Base-by-base conservation (phyloP, 2,888 invertebrate genomes). In the Cephus runcator region DNA sequence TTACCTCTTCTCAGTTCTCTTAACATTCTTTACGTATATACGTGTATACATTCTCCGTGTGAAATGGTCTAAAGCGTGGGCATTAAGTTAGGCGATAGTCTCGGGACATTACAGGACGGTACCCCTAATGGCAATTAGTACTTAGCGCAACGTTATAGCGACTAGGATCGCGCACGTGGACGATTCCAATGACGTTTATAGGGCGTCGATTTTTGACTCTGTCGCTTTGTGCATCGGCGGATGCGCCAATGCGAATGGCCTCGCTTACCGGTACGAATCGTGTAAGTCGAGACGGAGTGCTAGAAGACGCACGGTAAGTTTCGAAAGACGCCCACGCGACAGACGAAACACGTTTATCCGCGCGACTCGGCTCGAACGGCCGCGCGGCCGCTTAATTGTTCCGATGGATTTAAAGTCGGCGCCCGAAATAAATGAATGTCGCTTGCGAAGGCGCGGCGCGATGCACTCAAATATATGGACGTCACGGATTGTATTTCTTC, bases 401-500 rank as follows among this genome's bases (percentile, higher is more conserved):
- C 73, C 82, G 84, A 87, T 85, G 85, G 84, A 87, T 86, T 87
- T 87, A 87, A 86, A 82, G 83, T 83, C 83, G 81, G 77, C 78
- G 79, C 75, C 82, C 81, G 81, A 85, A 80, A 85, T 85, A 86
- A 87, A 87, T 85, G 84, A 85, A 83, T 79, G 82, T 82, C 81
- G 82, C 75, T 78, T 79, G 77, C 79, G 78, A 82, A 83, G 82
- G 76, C 78, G 80, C 77, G 79, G 75, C 79, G 69, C 69, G 76
- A 30, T 34, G 77, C 74, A n/a, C 36, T 33, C 71, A 34, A 75
- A 75, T 75, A 73, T 82, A 84, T 80, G 83, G 76, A 76, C 79
- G 80, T 81, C 79, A 80, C 77, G 81, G 80, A 83, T 82, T 82
- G 79, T 84, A 84, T 85, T 82, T 84, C 85, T 80, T 78, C 75